phyloP scores from a whole-genome alignment of 2,888 invertebrate genomes.

The Morpho deidamia region DNA sequence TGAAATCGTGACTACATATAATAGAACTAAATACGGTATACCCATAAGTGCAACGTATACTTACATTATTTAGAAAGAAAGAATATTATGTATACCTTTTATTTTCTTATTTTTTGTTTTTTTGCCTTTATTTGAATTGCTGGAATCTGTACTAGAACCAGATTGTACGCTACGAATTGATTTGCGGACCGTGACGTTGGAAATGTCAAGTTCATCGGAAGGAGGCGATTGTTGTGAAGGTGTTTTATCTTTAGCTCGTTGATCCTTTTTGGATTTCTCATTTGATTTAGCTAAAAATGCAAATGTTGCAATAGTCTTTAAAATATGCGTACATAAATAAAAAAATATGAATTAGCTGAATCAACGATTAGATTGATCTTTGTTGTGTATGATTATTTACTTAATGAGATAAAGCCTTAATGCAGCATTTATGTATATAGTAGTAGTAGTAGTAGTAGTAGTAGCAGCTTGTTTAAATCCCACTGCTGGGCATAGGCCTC shows the following conservation, averaged over 20 bases:
- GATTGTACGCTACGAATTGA: conserved; percentile 40
- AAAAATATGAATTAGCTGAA: not conserved
- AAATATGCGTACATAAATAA: not conserved
- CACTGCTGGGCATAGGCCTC: not conserved
- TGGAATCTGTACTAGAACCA: conserved; percentile 42
- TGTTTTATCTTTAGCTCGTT: not conserved
- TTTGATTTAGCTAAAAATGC: conserved; percentile 22
- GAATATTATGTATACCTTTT: conserved; percentile 14
- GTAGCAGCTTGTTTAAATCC: no score
- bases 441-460: no score
- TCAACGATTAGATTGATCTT: no score
- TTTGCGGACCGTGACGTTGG: conserved; percentile 50
- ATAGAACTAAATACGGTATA: no score
- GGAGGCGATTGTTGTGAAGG: conserved; percentile 28
- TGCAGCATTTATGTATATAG: not conserved
- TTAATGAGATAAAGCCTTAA: not conserved
- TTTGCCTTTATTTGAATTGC: conserved; percentile 29
- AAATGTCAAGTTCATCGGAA: conserved; percentile 41
- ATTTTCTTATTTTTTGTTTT: conserved; percentile 26
- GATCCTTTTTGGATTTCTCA: conserved; percentile 7
- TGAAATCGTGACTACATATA: no score
- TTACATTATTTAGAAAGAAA: no score
- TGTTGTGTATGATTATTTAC: not conserved
- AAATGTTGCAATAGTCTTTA: no score
- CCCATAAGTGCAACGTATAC: no score